These are phyloP conservation scores for Atta cephalotes DNA, from an alignment of 1,140 invertebrate species.

Conservation along the genomic window DNA sequence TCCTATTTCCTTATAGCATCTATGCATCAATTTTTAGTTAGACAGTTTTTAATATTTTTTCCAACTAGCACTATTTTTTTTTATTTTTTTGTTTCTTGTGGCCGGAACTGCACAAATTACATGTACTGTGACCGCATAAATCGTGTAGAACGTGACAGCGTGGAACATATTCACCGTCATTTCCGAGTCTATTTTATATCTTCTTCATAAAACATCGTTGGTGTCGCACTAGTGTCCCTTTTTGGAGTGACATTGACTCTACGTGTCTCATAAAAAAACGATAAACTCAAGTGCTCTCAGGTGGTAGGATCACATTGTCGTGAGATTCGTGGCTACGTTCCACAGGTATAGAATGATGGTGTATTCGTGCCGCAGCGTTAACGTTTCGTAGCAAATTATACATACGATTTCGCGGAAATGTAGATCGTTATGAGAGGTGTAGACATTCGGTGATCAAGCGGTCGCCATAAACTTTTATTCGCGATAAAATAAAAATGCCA, in stretches of 20 bases:
- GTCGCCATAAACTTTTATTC: constrained; percentile 21
- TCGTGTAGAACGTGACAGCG: constrained; percentile 43
- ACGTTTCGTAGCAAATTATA: constrained; percentile 40
- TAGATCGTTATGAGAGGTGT: not conserved
- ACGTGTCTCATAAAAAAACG: constrained; percentile 59
- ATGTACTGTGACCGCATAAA: constrained; percentile 23
- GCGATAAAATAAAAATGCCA: constrained; percentile 41
- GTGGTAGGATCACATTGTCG: constrained; percentile 35
- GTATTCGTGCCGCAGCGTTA: not conserved
- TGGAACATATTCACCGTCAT: constrained; percentile 18
- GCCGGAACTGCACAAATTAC: constrained; percentile 7
- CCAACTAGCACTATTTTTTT: not conserved
- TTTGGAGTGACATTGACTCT: constrained; percentile 48
- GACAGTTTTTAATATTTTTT: constrained; percentile 8
- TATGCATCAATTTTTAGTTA: too few species aligned
- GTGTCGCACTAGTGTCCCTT: constrained; percentile 12
- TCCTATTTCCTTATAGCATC: not conserved
- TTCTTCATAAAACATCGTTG: constrained; percentile 35
- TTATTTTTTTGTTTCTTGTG: not conserved
- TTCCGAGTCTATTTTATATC: constrained; percentile 50
- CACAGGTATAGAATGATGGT: not conserved
- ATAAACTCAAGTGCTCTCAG: constrained; percentile 24
- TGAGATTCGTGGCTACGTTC: constrained; percentile 21
- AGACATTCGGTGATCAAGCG: constrained; percentile 22
- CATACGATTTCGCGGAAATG: constrained; percentile 6